Evolutionary conservation across 2,797 vertebrate genomes (phyloP).

Genomic region (Alcedo quadribrachys): DNA sequence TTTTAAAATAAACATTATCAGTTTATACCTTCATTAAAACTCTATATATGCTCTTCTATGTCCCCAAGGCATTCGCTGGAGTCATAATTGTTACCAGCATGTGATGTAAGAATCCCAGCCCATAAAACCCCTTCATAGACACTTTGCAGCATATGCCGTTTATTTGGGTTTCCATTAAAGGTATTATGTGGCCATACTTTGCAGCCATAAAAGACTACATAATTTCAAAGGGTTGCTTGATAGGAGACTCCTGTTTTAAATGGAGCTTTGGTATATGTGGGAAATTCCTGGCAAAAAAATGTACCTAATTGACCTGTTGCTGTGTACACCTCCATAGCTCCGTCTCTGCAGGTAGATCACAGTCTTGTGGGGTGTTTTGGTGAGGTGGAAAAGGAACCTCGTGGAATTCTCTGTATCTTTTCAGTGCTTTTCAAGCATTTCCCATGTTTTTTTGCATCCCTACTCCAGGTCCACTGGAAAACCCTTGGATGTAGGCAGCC

Average conservation of each 20-base stretch:
- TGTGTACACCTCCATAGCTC: constrained; percentile 15
- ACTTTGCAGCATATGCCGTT: constrained; percentile 64
- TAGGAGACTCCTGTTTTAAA: constrained; percentile 75
- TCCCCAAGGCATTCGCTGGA: constrained; percentile 51
- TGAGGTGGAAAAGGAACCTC: background rate
- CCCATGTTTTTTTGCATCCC: background rate
- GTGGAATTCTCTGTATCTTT: background rate
- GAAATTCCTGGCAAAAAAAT: constrained; percentile 64
- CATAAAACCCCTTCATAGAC: constrained; percentile 69
- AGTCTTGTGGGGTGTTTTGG: background rate
- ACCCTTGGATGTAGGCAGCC: background rate
- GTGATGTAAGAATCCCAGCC: constrained; percentile 63
- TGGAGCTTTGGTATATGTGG: constrained; percentile 48
- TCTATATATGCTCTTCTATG: background rate
- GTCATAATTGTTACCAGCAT: constrained; percentile 49
- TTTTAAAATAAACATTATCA: constrained; percentile 28
- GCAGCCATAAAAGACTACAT: constrained; percentile 75
- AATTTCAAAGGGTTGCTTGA: constrained; percentile 74
- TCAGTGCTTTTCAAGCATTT: background rate
- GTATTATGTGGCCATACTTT: constrained; percentile 71
- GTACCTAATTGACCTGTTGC: constrained; percentile 42
- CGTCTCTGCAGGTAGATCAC: constrained; percentile 33
- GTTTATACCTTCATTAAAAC: constrained; percentile 34
- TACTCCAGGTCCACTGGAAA: background rate
- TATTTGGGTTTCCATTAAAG: constrained; percentile 74